phyloP scores from a whole-genome alignment of 2,113 vertebrate species.

The Tenebrosternarchus preto region DNA sequence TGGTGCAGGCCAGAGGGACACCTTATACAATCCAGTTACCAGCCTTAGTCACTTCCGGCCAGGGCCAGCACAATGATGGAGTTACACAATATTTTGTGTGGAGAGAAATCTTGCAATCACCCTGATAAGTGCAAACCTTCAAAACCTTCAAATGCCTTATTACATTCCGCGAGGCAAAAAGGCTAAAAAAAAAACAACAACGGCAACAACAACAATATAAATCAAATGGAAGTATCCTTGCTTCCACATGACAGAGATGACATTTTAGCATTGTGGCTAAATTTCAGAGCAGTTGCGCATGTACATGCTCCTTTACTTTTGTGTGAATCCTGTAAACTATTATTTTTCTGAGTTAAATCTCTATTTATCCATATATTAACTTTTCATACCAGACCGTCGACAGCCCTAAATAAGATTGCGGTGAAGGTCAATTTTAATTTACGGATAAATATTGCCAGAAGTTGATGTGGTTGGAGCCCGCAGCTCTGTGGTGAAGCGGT shows the following conservation, averaged over 20 bases:
- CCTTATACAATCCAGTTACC: too few species aligned
- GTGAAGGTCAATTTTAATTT: background rate
- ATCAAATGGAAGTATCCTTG: background rate
- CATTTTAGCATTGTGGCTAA: constrained; percentile 51
- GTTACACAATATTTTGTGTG: background rate
- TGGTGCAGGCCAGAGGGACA: background rate
- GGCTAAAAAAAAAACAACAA: background rate
- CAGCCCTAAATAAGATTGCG: too few species aligned
- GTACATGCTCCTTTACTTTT: background rate
- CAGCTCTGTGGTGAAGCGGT: background rate
- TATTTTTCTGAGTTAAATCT: too few species aligned
- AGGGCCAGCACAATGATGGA: background rate
- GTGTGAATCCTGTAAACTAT: too few species aligned
- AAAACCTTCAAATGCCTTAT: constrained; percentile 30
- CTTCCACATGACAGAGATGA: constrained; percentile 38
- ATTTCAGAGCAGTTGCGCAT: constrained; percentile 18
- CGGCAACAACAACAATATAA: too few species aligned
- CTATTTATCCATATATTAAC: background rate
- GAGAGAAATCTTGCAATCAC: background rate
- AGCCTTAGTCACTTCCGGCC: background rate
- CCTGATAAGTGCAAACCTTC: constrained; percentile 4
- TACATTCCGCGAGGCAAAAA: constrained; percentile 16
- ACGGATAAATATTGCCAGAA: background rate
- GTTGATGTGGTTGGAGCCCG: background rate
- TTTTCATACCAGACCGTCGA: too few species aligned